Conservation (phyloP, 37 sponge, comb jelly and placozoan species). For the Petrosia ficiformis region DNA sequence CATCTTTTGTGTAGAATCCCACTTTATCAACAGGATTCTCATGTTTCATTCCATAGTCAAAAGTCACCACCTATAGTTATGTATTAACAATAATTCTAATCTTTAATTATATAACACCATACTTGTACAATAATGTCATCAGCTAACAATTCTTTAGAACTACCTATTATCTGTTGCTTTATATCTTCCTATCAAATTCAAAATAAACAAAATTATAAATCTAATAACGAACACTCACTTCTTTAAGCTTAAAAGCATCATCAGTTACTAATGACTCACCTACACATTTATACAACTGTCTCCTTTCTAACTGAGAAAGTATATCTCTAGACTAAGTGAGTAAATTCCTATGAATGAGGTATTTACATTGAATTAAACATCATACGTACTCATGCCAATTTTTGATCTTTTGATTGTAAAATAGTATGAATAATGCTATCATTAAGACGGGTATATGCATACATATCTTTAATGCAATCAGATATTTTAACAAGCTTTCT, state of each 20-base stretch:
- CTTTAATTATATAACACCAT: too few species aligned
- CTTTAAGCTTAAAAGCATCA: neutral
- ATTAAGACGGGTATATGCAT: conserved; percentile 73
- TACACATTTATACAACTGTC: conserved; percentile 78
- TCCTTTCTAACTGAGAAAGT: conserved; percentile 42
- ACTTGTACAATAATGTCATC: too few species aligned
- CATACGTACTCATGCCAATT: conserved; percentile 48
- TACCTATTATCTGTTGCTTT: neutral
- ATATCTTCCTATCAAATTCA: neutral
- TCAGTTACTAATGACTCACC: conserved; percentile 60
- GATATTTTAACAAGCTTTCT: conserved; percentile 30
- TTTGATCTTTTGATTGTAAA: conserved; percentile 31
- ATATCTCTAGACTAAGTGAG: conserved; percentile 38
- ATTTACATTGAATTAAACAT: neutral
- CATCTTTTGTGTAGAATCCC: neutral
- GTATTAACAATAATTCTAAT: too few species aligned
- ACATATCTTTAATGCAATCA: conserved; percentile 69
- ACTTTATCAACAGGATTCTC: neutral
- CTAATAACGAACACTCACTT: conserved; percentile 3
- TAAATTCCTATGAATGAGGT: neutral
- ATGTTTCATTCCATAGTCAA: neutral
- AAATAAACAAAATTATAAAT: too few species aligned
- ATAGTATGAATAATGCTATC: conserved; percentile 67
- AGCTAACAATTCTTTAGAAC: too few species aligned
- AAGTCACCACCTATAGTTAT: neutral